These are phyloP conservation scores for Zapus hudsonius DNA, from an alignment of 2,113 vertebrate species.

Conservation along the genomic window DNA sequence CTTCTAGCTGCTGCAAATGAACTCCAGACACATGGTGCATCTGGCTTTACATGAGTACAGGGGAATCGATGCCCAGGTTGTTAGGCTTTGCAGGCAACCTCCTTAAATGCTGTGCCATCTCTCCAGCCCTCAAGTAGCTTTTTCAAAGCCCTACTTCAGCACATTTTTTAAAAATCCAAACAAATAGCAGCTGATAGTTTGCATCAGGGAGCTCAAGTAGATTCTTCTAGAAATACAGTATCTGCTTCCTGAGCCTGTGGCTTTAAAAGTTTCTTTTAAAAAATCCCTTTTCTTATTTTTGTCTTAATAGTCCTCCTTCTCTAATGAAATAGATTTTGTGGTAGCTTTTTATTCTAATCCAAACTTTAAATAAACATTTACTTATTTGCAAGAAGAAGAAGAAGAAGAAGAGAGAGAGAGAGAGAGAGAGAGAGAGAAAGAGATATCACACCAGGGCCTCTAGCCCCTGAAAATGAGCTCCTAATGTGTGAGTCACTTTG, in stretches of 20 bases:
- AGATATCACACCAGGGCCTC: too few relatives aligned
- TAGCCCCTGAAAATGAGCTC: too few relatives aligned
- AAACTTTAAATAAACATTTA: not conserved
- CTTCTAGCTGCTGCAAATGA: too few relatives aligned
- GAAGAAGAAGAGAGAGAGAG: too few relatives aligned
- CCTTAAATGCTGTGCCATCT: too few relatives aligned
- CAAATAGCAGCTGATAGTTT: constrained; percentile 29
- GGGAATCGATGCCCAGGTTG: too few relatives aligned
- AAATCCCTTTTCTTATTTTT: not conserved
- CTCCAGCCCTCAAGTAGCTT: constrained; percentile 40
- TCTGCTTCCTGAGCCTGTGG: constrained; percentile 11
- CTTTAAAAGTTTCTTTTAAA: not conserved
- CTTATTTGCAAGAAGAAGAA: too few relatives aligned
- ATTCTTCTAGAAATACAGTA: not conserved
- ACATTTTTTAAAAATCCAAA: constrained; percentile 52
- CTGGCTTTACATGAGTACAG: too few relatives aligned
- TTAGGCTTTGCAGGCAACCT: too few relatives aligned
- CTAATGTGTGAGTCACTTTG: too few relatives aligned
- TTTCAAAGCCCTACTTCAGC: constrained; percentile 40
- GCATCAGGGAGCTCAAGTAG: constrained; percentile 2
- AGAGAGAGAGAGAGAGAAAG: too few relatives aligned
- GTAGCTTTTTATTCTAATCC: constrained; percentile 24
- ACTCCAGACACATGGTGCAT: too few relatives aligned
- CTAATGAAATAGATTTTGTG: constrained; percentile 24
- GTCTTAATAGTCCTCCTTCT: constrained; percentile 1